A percentile compares a stretch with the other conserved stretches of the same genome.
These are phyloP conservation scores for Uropsilus gracilis DNA, from an alignment of 2,113 vertebrate genomes.

Conservation along the genomic window DNA sequence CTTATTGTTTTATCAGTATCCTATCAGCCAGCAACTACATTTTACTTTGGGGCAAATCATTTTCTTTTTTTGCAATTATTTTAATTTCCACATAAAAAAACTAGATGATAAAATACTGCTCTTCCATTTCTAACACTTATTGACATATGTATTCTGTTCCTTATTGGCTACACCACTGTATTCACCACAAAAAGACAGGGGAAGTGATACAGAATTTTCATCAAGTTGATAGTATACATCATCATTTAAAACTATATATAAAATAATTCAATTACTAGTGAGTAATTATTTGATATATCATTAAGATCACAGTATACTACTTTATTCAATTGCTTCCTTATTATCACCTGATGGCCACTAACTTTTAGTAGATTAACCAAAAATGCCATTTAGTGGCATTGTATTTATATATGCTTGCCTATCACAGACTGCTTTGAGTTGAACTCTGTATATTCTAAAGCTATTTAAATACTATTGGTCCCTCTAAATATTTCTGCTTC, in stretches of 20 bases:
- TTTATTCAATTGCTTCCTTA: background rate
- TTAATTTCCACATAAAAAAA: background rate
- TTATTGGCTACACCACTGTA: background rate
- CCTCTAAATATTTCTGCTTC: conserved; percentile 62
- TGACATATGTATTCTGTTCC: background rate
- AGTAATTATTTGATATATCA: background rate
- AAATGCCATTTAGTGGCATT: background rate
- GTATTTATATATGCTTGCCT: background rate
- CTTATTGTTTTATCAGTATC: background rate
- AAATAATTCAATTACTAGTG: background rate
- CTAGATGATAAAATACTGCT: background rate
- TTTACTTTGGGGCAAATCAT: background rate
- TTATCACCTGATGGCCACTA: background rate
- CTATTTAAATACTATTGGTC: conserved; percentile 53
- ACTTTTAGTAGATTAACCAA: conserved; percentile 7
- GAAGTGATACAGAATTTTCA: background rate
- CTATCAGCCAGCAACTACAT: background rate
- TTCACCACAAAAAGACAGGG: background rate
- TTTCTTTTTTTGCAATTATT: background rate
- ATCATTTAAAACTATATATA: background rate
- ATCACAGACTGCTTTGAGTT: background rate
- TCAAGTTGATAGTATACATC: background rate
- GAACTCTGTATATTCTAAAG: background rate
- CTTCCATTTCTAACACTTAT: background rate
- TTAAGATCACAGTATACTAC: background rate